Base-by-base conservation (phyloP, 2,797 vertebrate species). In the Peromyscus nudipes region DNA sequence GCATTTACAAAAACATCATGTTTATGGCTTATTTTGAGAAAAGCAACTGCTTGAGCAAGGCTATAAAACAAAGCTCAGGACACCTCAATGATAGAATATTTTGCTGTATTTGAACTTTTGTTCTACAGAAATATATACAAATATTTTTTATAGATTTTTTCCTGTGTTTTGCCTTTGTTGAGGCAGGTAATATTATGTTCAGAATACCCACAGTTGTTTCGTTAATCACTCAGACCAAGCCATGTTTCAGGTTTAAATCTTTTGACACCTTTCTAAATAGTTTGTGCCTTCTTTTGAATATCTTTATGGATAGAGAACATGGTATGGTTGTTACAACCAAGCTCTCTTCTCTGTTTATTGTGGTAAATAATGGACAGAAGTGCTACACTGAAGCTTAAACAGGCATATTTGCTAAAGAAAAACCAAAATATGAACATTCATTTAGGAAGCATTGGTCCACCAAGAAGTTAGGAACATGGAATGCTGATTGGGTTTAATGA, bases 21-120 rank as follows among this genome's bases (percentile, higher is more conserved):
- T 7, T 65, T 84, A 10, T 27, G 40, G 37, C 43, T 82, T 85
- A 84, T 65, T 84, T 97, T 13, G 23, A 77, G 21, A 88, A 0
- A n/a, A 37, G 65, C 55, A 86, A 60, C 4, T 37, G 79, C 40
- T 46, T 76, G 10, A 77, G 25, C 52, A 52, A 71, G 19, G 34
- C 43, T 77, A 3, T 16, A 40, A 10, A 49, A 60, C 1, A 77
- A 9, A 84, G 29, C 77, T 62, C 21, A n/a, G 34, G 49, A 60
- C 7, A 76, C 4, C 23, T 27, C 55, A 60, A 8, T 60, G 5
- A 49, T 23, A 88, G 43, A 80, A 69, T 19, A 71, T 79, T 79
- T 77, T 27, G 31, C 69, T 65, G 9, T 43, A 49, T 80, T 92
- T 95, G 31, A 40, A 73, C 75, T 89, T 96, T 52, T 94, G 19